A percentile compares a stretch with the other conserved stretches of the same genome.
Conservation (phyloP, 2,113 vertebrate genomes). For the Mirza zaza region DNA sequence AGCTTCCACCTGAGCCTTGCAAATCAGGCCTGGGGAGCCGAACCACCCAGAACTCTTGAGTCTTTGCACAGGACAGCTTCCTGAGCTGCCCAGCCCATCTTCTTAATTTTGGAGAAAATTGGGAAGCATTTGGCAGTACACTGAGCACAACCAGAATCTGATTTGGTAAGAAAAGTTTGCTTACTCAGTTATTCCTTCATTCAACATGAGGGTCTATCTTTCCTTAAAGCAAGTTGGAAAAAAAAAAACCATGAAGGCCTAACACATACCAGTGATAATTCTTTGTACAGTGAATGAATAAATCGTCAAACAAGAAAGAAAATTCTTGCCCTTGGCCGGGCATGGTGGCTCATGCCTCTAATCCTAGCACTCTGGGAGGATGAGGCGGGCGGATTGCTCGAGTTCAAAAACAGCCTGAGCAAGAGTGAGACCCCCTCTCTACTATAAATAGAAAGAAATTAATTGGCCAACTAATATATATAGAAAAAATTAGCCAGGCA, state of each 20-base stretch:
- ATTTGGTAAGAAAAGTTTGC: background rate
- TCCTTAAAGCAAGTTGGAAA: too few relatives aligned
- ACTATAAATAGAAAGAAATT: too few relatives aligned
- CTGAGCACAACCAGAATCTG: background rate
- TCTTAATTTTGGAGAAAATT: background rate
- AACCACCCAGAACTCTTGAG: too few relatives aligned
- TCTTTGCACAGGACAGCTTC: background rate
- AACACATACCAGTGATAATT: background rate
- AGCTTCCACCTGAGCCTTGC: background rate
- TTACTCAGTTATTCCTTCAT: background rate
- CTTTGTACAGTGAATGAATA: background rate
- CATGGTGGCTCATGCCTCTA: too few relatives aligned
- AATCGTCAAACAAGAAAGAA: background rate
- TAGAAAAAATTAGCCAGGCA: too few relatives aligned
- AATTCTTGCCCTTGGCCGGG: background rate
- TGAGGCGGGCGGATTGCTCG: too few relatives aligned
- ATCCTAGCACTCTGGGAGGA: too few relatives aligned
- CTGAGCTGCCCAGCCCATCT: background rate
- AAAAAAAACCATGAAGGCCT: background rate
- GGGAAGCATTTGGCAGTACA: too few relatives aligned
- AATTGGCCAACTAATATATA: too few relatives aligned
- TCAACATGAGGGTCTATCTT: background rate
- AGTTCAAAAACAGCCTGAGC: too few relatives aligned
- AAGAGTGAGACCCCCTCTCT: too few relatives aligned
- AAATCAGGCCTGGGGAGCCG: background rate